Evolutionary conservation across 2,113 vertebrate species (phyloP), one percentile per base, ranked within the genome.

Genomic region (Ellobius talpinus): DNA sequence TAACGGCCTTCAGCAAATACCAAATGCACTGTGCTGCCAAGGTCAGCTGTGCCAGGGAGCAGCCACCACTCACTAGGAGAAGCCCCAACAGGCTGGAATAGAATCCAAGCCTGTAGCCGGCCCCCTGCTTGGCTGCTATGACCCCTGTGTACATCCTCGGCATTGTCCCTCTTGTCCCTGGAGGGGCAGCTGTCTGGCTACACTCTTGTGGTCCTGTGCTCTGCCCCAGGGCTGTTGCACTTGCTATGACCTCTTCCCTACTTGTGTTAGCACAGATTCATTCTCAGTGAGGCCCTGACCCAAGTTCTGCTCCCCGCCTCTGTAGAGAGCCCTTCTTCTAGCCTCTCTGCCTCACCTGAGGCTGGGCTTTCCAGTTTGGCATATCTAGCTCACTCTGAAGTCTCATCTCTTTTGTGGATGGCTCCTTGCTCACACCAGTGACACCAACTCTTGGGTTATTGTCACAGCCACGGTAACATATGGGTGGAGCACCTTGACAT

Each of bases 151-250:
- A 58, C 21, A 26, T 10, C n/a, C 13, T 45, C 33, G 33, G 55
- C 1, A 7, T 42, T 1, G 13, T 33, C 13, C 24, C 63, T 52
- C 47, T 10, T 63, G 36, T 63, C 26, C 11, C 16, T 72, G 45
- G 65, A 42, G 31, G 39, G 1, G 9, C 0, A n/a, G 70, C 70
- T 65, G 65, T 39, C 63, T 8, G 21, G 90, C 61, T 21, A 31
- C 31, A 13, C 3, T 26, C 5, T 0, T 5, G 24, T 26, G 9
- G 19, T 70, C 76, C 50, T 19, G 50, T 1, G n/a, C 77, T 29
- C 77, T 91, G 61, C 90, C 65, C 19, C 82, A 21, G 78, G 78
- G 13, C 78, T 91, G 84, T 96, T 90, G 79, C 47, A 23, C 68
- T 12, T 31, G 66, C 73, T 55, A 23, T 47, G 39, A 79, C 45